phyloP scores from a whole-genome alignment of 2,888 invertebrate species.

The Galerucella calmariensis region DNA sequence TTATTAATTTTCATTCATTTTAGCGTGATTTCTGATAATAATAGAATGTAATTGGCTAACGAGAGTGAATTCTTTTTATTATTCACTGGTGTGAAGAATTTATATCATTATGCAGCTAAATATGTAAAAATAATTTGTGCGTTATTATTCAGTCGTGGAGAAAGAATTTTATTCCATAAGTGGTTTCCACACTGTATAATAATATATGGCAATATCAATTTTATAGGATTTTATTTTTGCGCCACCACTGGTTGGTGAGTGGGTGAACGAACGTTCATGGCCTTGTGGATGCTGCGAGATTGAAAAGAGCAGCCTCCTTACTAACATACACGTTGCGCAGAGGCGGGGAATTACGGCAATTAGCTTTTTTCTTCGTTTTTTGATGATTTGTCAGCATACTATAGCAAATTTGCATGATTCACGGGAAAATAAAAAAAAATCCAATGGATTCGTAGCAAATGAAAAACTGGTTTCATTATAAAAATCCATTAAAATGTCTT shows the following conservation, averaged over 20 bases:
- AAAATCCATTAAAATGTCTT: not conserved
- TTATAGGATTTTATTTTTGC: not conserved
- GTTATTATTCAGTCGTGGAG: too few relatives aligned
- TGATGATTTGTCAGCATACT: conserved; percentile 8
- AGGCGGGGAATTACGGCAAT: conserved; percentile 30
- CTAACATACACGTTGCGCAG: conserved; percentile 21
- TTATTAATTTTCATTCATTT: too few relatives aligned
- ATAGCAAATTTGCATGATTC: conserved; percentile 13
- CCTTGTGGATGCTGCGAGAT: conserved; percentile 55
- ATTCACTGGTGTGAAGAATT: too few relatives aligned
- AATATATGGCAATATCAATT: not conserved
- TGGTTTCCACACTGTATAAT: too few relatives aligned
- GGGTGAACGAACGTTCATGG: conserved; percentile 59
- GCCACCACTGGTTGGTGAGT: conserved; percentile 46
- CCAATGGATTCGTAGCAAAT: not conserved
- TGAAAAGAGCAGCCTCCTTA: conserved; percentile 12
- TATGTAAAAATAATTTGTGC: too few relatives aligned
- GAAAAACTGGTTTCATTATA: not conserved
- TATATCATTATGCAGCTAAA: too few relatives aligned
- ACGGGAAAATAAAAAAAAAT: not conserved
- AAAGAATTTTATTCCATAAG: too few relatives aligned
- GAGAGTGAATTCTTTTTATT: too few relatives aligned
- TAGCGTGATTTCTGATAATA: too few relatives aligned
- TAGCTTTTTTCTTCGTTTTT: conserved; percentile 3
- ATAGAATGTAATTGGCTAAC: too few relatives aligned